Evolutionary conservation across 1,140 invertebrate species (phyloP), one percentile per base, ranked within the genome.

Genomic region (Lanistes nyassanus): DNA sequence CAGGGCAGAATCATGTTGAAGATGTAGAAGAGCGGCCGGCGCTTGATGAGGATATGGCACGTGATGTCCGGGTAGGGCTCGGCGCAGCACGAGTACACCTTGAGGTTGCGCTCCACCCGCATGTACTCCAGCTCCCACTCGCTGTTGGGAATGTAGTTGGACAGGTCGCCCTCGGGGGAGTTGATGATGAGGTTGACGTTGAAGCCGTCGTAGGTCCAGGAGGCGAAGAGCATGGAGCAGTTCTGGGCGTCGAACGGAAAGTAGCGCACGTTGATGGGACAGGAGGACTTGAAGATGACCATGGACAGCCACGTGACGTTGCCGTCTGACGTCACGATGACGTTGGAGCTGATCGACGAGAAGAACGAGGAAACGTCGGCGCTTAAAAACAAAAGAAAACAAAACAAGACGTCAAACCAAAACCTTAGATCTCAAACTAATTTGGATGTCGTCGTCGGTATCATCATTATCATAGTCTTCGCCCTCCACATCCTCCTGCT

Each of bases 191-290:
- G 78, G 76, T 88, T 86, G 42, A 84, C 74, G 62, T 80, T 56
- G 68, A 55, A 89, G 60, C 96, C 96, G 87, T 98, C 97, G 89
- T 98, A 98, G 0, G 97, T 98, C 97, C 97, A 98, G 0, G 96
- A 97, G 9, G 96, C 96, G 92, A 97, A 98, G 89, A 86, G 83
- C 84, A 91, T 84, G 58, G 87, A 85, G 75, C 90, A 91, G 74
- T 88, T 90, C 79, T 91, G 90, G 71, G 84, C 83, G 76, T 91
- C 91, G 80, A 91, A 91, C 36, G 91, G 91, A 78, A 91, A 91
- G 80, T 90, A 90, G 31, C 86, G 82, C 3, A 91, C 90, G 79
- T 91, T 87, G 37, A 91, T 87, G 26, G 86, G 82, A 76, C 91
- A 91, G 23, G 89, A 90, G 71, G 87, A 89, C 81, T 90, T 90